These are phyloP conservation scores for Bucorvus abyssinicus DNA, from an alignment of 2,797 vertebrate species.

Conservation along the genomic window DNA sequence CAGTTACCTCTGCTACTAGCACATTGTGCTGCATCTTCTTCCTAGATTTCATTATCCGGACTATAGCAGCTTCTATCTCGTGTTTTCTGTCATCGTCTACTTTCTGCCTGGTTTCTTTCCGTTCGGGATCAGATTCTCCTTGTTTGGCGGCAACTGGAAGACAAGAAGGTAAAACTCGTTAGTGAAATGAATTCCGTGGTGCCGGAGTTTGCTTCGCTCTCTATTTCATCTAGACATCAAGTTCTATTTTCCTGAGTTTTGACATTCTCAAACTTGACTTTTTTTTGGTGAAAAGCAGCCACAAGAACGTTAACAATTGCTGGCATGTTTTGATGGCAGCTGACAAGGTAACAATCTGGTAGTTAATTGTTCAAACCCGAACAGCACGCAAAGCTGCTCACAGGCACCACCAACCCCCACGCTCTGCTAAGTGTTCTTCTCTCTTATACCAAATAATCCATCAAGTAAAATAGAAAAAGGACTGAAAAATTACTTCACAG, in stretches of 20 bases:
- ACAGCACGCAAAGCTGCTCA: background rate
- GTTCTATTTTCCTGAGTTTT: conserved; percentile 26
- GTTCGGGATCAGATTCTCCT: conserved; percentile 94
- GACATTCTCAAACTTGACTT: background rate
- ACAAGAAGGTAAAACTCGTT: background rate
- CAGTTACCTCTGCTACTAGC: conserved; percentile 92
- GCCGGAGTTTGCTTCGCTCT: background rate
- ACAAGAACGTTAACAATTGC: conserved; percentile 37
- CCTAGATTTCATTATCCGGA: conserved; percentile 98
- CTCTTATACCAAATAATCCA: background rate
- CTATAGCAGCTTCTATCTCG: conserved; percentile 98
- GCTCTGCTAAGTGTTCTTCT: background rate
- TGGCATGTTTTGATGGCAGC: conserved; percentile 47
- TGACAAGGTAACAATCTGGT: conserved; percentile 59
- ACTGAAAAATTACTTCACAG: background rate
- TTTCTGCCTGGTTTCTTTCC: conserved; percentile 97
- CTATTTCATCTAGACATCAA: conserved; percentile 39
- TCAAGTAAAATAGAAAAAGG: background rate
- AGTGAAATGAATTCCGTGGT: background rate
- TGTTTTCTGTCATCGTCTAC: conserved; percentile 98
- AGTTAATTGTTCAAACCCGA: conserved; percentile 5
- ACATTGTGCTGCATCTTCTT: conserved; percentile 99
- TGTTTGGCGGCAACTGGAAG: conserved; percentile 95
- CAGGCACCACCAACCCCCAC: background rate
- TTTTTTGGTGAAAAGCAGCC: background rate